These are phyloP conservation scores for Chelonoidis abingdonii DNA, from an alignment of 2,113 vertebrate species.

Conservation along the genomic window DNA sequence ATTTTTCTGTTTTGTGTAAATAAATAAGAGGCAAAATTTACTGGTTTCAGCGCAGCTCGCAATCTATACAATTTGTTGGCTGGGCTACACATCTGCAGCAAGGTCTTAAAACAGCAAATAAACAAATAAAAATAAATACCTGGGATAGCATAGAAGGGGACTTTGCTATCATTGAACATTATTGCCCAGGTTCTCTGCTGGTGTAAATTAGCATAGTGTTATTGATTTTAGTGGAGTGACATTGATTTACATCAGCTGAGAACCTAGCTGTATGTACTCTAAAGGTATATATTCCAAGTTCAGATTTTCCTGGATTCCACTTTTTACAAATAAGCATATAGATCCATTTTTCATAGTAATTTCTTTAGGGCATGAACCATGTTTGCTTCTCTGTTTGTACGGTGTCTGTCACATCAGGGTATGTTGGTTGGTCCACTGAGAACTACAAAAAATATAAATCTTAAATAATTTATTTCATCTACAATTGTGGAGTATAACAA, in stretches of 20 bases:
- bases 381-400: background rate
- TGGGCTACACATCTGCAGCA: background rate
- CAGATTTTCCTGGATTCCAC: fast-evolving
- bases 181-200: background rate
- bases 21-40: background rate
- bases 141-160: background rate
- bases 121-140: background rate
- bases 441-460: background rate
- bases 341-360: background rate
- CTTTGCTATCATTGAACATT: background rate
- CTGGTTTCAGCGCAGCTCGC: background rate
- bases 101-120: background rate
- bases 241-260: background rate
- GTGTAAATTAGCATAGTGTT: background rate
- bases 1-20: background rate
- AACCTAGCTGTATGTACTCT: background rate
- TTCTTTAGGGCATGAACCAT: background rate
- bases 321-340: background rate
- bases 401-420: background rate
- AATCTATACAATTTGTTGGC: background rate
- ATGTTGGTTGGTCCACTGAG: background rate
- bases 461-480: background rate
- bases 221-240: background rate
- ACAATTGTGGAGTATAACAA: background rate
- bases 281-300: background rate